A percentile compares a stretch with the other conserved stretches of the same genome.
Conservation (phyloP, 2,113 vertebrate genomes). For the Lagopus muta region DNA sequence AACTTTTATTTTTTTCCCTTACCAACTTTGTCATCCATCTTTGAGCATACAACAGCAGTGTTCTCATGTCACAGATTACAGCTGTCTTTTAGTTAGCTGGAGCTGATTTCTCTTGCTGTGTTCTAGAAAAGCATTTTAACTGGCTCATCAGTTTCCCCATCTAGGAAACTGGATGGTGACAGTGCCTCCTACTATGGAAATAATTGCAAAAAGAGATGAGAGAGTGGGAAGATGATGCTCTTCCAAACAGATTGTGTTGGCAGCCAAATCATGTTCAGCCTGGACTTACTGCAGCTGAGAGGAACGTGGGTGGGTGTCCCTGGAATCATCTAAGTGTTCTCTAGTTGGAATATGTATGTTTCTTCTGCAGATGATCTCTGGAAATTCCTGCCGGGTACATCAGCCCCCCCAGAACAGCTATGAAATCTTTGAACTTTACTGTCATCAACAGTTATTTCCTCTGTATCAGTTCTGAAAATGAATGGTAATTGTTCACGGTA, state of each 20-base stretch:
- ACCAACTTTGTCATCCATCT: accelerated
- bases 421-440: background rate
- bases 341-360: background rate
- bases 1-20: background rate
- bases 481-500: background rate
- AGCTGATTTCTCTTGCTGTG: background rate
- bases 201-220: background rate
- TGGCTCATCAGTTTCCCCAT: background rate
- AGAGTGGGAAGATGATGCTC: background rate
- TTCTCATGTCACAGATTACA: background rate
- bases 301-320: background rate
- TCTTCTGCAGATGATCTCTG: background rate
- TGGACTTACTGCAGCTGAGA: background rate
- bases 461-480: background rate
- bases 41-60: background rate
- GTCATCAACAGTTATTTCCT: background rate
- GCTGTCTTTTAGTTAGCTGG: background rate
- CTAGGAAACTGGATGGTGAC: background rate
- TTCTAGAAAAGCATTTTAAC: background rate
- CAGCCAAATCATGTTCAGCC: background rate
- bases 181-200: background rate
- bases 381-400: background rate
- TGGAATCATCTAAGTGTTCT: background rate
- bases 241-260: background rate
- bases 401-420: background rate